Conservation (phyloP, 2,888 invertebrate genomes). For the Pogonocherus hispidulus region DNA sequence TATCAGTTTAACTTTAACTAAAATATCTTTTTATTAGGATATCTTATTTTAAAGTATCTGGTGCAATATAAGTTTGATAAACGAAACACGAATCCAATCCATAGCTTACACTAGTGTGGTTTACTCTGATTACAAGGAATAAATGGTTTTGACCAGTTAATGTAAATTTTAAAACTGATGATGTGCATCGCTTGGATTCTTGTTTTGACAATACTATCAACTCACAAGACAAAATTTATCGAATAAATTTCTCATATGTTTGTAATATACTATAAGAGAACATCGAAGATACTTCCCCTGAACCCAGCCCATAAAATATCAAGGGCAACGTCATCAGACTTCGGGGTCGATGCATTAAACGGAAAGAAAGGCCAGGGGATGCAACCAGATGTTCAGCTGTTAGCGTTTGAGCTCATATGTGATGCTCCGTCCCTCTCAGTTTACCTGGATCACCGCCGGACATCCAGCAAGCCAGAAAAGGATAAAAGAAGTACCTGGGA, state of each 20-base stretch:
- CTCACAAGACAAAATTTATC: too few relatives aligned
- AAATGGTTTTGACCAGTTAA: too few relatives aligned
- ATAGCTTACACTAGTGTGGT: too few relatives aligned
- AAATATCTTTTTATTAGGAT: too few relatives aligned
- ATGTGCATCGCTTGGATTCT: too few relatives aligned
- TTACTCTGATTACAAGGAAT: too few relatives aligned
- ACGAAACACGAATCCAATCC: too few relatives aligned
- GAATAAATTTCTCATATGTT: not conserved
- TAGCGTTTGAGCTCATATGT: conserved; percentile 53
- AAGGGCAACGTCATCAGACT: conserved; percentile 33
- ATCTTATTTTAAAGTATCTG: too few relatives aligned
- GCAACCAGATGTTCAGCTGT: conserved; percentile 63
- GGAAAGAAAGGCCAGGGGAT: conserved; percentile 46
- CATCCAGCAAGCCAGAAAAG: conserved; percentile 8
- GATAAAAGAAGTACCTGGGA: conserved; percentile 57
- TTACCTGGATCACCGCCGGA: conserved; percentile 15
- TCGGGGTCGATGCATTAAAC: conserved; percentile 44
- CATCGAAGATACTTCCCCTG: conserved; percentile 28
- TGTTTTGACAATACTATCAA: too few relatives aligned
- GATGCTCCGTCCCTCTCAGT: conserved; percentile 49
- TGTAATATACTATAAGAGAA: not conserved
- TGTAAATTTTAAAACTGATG: too few relatives aligned
- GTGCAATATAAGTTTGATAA: too few relatives aligned
- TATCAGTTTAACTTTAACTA: too few relatives aligned
- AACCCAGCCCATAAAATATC: conserved; percentile 30